These are phyloP conservation scores for Hippasteria phrygiana DNA, from an alignment of 53 echinoderm and acorn worm genomes.

Conservation along the genomic window DNA sequence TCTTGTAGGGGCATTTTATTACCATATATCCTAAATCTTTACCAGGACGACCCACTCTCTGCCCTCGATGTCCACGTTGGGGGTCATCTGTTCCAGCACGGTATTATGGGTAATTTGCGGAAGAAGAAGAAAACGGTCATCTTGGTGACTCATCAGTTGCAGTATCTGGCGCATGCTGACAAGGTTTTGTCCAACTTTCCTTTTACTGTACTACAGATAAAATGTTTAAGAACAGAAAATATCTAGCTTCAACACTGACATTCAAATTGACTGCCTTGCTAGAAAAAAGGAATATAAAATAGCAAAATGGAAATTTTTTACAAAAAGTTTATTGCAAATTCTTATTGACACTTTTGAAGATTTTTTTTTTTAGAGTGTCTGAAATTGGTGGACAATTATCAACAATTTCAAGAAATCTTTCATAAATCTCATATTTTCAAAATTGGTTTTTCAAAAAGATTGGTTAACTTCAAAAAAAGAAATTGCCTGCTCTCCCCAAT, in stretches of 20 bases:
- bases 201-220: too few species aligned
- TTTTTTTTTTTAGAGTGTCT: too few species aligned
- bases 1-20: too few species aligned
- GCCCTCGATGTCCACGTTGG: slow-evolving; percentile 77
- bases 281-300: too few species aligned
- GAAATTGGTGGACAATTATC: not conserved
- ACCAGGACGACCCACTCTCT: slow-evolving; percentile 77
- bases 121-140: slow-evolving; percentile 64
- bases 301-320: too few species aligned
- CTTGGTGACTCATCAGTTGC: slow-evolving; percentile 72
- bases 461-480: not conserved
- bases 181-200: slow-evolving; percentile 12
- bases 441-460: not conserved
- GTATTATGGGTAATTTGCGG: slow-evolving; percentile 40
- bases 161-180: slow-evolving; percentile 68
- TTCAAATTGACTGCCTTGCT: too few species aligned
- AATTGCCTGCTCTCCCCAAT: not conserved
- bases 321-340: too few species aligned
- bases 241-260: too few species aligned
- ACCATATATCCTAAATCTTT: not conserved
- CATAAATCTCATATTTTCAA: not conserved
- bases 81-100: slow-evolving; percentile 59
- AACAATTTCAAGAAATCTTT: too few species aligned
- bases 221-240: too few species aligned
- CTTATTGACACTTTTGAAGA: too few species aligned